These are phyloP conservation scores for Melanotaenia maccullochi DNA, from an alignment of 2,797 vertebrate genomes.

Conservation along the genomic window DNA sequence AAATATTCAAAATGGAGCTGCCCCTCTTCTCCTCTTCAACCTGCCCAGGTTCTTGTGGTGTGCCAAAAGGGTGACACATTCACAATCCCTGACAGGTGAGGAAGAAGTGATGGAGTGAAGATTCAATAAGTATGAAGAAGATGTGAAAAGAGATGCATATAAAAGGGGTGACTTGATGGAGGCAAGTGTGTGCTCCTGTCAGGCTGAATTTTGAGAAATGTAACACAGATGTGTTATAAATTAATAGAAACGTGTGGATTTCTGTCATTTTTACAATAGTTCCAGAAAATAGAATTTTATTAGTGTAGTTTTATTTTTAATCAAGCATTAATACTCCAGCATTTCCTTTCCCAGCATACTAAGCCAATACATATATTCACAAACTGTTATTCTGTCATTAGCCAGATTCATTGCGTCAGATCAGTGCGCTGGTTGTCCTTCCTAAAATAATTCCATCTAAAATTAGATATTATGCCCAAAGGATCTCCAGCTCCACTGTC, in stretches of 20 bases:
- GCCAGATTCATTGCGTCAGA: too few species aligned
- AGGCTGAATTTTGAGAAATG: background rate
- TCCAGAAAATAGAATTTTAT: background rate
- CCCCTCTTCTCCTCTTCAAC: conserved; percentile 41
- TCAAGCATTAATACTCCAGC: too few species aligned
- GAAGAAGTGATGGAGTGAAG: conserved; percentile 44
- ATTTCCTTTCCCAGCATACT: too few species aligned
- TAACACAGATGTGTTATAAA: background rate
- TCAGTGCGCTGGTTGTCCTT: too few species aligned
- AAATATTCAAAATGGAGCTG: conserved; percentile 70
- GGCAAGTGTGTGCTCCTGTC: background rate
- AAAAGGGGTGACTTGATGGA: conserved; percentile 24
- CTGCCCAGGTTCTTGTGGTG: conserved; percentile 28
- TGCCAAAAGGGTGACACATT: conserved; percentile 58
- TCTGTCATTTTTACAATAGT: background rate
- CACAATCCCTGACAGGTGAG: conserved; percentile 49
- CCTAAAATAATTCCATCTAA: too few species aligned
- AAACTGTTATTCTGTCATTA: too few species aligned
- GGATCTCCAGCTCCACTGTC: too few species aligned
- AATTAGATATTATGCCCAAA: too few species aligned
- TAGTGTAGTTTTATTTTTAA: too few species aligned
- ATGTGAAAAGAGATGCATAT: conserved; percentile 24
- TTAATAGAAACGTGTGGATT: background rate
- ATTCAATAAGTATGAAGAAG: conserved; percentile 32
- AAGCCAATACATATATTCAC: too few species aligned